Conservation (phyloP, 2,797 vertebrate species). For the Melanotaenia maccullochi region DNA sequence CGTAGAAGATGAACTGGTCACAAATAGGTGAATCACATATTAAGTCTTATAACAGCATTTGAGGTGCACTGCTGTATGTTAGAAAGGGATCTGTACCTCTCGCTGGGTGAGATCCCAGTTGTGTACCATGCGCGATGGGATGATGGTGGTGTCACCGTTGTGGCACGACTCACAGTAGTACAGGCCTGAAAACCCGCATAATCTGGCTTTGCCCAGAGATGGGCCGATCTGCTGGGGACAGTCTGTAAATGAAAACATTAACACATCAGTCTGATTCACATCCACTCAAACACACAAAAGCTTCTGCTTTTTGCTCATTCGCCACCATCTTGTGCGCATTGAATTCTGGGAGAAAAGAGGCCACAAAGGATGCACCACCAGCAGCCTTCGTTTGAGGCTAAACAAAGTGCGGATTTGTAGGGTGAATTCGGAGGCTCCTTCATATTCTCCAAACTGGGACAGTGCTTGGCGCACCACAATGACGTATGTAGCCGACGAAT, state of each 20-base stretch:
- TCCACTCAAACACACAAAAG: background rate
- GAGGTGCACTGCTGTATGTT: too few species aligned
- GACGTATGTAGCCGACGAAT: too few species aligned
- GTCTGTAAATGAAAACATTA: constrained; percentile 71
- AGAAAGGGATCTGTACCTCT: constrained; percentile 75
- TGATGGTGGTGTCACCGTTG: constrained; percentile 85
- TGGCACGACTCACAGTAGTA: constrained; percentile 95
- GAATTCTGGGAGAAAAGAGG: too few species aligned
- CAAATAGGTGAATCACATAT: background rate
- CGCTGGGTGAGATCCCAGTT: constrained; percentile 92
- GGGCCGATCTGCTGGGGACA: constrained; percentile 91
- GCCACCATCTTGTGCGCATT: too few species aligned
- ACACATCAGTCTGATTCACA: constrained; percentile 7
- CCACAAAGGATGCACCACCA: too few species aligned
- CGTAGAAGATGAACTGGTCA: too few species aligned
- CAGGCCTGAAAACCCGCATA: constrained; percentile 91
- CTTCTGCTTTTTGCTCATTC: too few species aligned
- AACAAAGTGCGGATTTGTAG: too few species aligned
- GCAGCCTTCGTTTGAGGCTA: too few species aligned
- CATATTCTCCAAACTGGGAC: too few species aligned
- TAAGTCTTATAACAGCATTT: background rate
- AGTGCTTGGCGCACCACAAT: too few species aligned
- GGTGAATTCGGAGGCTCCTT: too few species aligned
- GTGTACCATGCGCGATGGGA: constrained; percentile 95
- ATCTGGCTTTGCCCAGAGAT: constrained; percentile 85